Percentiles rank a stretch among this genome's conserved stretches.
Conservation (phyloP, 2,797 vertebrate species). For the Geotrypetes seraphini region DNA sequence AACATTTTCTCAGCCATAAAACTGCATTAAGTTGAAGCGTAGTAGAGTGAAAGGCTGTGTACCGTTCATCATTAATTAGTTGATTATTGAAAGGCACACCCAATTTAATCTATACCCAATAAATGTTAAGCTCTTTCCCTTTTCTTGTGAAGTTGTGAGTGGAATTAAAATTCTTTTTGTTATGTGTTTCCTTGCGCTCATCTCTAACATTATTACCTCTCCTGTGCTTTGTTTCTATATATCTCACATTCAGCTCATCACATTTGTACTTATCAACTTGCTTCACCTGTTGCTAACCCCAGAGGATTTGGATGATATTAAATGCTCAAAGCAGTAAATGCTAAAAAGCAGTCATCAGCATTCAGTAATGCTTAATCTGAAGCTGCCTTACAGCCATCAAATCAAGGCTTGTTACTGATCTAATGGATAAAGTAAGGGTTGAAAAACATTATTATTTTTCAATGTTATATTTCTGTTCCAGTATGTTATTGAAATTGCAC, state of each 20-base stretch:
- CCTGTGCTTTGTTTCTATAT: background rate
- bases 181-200: background rate
- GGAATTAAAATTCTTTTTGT: too few relatives aligned
- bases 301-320: background rate
- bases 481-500: too few relatives aligned
- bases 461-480: background rate
- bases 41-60: too few relatives aligned
- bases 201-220: background rate
- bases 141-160: too few relatives aligned
- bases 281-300: constrained; percentile 2
- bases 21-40: too few relatives aligned
- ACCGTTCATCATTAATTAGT: too few relatives aligned
- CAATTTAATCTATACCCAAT: too few relatives aligned
- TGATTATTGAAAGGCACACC: too few relatives aligned
- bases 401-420: background rate
- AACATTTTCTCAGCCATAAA: too few relatives aligned
- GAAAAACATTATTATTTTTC: background rate
- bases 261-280: background rate
- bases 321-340: background rate
- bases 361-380: constrained; percentile 2
- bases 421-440: background rate
- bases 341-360: background rate
- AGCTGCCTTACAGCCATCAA: background rate
- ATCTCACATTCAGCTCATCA: background rate
- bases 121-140: too few relatives aligned